Evolutionary conservation across 1,140 invertebrate genomes (phyloP).

Genomic region (Bathynomus jamesi): DNA sequence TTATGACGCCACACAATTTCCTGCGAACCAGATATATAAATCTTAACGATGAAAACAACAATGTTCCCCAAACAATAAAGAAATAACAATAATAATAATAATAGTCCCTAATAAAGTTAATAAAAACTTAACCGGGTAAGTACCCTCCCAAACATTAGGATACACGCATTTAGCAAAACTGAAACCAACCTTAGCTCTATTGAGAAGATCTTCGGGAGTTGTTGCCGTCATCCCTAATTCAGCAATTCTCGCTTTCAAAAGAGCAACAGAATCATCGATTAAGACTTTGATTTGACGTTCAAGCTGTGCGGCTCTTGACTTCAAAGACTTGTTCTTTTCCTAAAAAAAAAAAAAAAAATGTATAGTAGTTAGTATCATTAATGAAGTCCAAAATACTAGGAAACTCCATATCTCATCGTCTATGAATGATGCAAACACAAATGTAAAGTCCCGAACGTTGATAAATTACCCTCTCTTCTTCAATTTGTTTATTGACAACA

Average conservation of each 20-base stretch:
- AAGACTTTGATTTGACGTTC: constrained; percentile 84
- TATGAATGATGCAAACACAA: too few species aligned
- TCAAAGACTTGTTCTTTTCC: constrained; percentile 70
- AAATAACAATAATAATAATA: too few species aligned
- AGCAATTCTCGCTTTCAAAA: constrained; percentile 79
- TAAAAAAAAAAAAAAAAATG: constrained; percentile 41
- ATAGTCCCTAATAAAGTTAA: too few species aligned
- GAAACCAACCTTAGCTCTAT: constrained; percentile 61
- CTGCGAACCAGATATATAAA: constrained; percentile 19
- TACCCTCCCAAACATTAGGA: too few species aligned
- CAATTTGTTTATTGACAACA: constrained; percentile 66
- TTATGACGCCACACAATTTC: constrained; percentile 86
- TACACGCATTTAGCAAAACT: too few species aligned
- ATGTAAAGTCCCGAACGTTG: too few species aligned
- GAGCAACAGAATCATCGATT: constrained; percentile 81
- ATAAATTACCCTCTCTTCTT: constrained; percentile 70
- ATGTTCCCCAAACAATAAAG: too few species aligned
- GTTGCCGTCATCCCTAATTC: constrained; percentile 79
- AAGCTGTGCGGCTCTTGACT: constrained; percentile 68
- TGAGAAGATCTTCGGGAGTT: constrained; percentile 71
- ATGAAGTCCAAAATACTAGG: too few species aligned
- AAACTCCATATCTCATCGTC: too few species aligned
- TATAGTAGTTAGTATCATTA: background rate
- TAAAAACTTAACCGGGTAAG: too few species aligned
- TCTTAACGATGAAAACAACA: too few species aligned